Evolutionary conservation across 1,140 invertebrate species (phyloP), one percentile per base, ranked within the genome.

Genomic region (Lucilia cuprina): DNA sequence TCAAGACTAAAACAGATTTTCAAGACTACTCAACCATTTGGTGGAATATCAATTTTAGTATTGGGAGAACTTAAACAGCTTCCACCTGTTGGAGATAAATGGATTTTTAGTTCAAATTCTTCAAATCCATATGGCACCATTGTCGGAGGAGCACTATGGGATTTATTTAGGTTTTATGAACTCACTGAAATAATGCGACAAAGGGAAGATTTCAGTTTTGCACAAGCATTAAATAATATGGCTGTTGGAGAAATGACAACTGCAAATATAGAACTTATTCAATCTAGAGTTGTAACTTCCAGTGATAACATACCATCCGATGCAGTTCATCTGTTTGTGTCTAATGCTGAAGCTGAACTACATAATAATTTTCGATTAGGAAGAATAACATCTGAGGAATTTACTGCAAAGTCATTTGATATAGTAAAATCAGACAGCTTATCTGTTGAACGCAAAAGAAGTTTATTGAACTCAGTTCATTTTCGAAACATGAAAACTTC

Each of bases 121-220:
- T 30, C 47, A 10, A 65, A 82, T 82, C 19, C 47, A 30, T 55
- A 82, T 55, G 55, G 47, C n/a, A 4, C 50, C 17, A 55, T 82
- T 21, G 80, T 34, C 10, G 80, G 80, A 49, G 35, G 4, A 34
- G 19, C 8, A 13, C 30, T 82, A 14, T 82, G 80, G 80, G n/a
- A 82, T 55, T 14, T 55, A 1, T 82, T 82, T 10, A n/a, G 21
- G 7, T 82, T 55, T 34, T 82, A 30, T 13, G 47, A 82, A 35
- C 21, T 82, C 17, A 82, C 80, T 3, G 80, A 82, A 82, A 65
- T 82, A 82, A 82, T 82, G 80, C 47, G 80, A 12, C 80, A 82
- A 82, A 25, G 80, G 17, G 80, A 82, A 25, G 80, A 82, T 49
- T n/a, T 19, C 1, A 47, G 41, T 13, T 82, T 82, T 25, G 78